Evolutionary conservation across 2,888 invertebrate species (phyloP).

Genomic region (Dromius quadrimaculatus): DNA sequence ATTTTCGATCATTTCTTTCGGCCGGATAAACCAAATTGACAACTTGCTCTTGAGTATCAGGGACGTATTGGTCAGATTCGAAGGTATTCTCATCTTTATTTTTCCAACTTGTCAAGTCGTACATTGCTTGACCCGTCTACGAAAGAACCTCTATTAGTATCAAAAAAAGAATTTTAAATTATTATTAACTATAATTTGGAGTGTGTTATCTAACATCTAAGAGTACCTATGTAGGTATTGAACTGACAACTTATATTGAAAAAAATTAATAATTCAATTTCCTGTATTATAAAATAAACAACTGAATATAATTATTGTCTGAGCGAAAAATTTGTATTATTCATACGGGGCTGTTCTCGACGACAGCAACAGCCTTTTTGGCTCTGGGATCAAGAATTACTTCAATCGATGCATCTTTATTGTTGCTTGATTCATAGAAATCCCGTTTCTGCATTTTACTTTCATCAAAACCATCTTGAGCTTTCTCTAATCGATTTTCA

Average conservation of each 20-base stretch:
- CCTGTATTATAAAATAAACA: no score
- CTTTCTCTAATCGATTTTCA: background rate
- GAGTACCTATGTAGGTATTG: no score
- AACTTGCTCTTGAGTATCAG: conserved; percentile 33
- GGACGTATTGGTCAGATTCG: conserved; percentile 11
- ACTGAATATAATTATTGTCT: background rate
- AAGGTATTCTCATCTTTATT: conserved; percentile 4
- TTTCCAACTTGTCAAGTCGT: conserved; percentile 31
- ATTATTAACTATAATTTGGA: background rate
- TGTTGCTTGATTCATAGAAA: conserved; percentile 3
- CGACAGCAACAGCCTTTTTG: conserved; percentile 41
- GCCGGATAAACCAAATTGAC: conserved; percentile 38
- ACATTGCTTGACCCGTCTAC: conserved; percentile 38
- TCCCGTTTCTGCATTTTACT: conserved; percentile 25
- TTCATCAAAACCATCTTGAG: conserved; percentile 1
- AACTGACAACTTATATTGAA: no score
- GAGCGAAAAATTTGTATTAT: background rate
- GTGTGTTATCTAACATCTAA: background rate
- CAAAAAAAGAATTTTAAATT: conserved; percentile 2
- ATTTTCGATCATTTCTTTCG: conserved; percentile 25
- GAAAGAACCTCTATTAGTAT: no score
- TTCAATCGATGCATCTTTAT: conserved; percentile 34
- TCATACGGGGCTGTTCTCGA: conserved; percentile 40
- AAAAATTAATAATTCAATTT: no score
- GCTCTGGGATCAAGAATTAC: conserved; percentile 33